Evolutionary conservation across 2,113 vertebrate genomes (phyloP).

Genomic region (Tetrax tetrax): DNA sequence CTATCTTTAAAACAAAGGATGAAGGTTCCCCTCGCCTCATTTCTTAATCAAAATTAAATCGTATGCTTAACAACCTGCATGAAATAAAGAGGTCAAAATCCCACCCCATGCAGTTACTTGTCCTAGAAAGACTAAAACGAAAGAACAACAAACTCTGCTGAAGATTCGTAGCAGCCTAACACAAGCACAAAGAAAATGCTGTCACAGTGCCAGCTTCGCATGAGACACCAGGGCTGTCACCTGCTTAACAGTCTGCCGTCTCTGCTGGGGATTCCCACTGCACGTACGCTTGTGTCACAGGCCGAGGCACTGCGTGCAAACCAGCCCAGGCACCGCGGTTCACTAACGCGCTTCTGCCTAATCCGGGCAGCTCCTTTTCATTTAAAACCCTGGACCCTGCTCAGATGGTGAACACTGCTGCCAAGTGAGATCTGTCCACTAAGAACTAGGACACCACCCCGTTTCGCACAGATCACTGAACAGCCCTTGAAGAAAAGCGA

Average conservation of each 20-base stretch:
- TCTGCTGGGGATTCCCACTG: neutral
- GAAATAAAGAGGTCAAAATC: neutral
- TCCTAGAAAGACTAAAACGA: neutral
- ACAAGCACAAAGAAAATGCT: neutral
- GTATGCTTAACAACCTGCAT: neutral
- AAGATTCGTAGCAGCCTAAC: neutral
- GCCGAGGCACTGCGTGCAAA: fast-evolving
- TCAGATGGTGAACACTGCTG: neutral
- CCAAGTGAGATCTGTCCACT: neutral
- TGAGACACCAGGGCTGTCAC: neutral
- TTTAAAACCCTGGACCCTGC: neutral
- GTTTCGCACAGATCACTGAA: neutral
- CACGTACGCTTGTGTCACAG: neutral
- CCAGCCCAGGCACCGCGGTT: neutral
- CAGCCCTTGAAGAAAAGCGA: neutral
- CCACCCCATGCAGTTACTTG: neutral
- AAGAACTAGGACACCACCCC: neutral
- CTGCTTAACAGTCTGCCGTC: neutral
- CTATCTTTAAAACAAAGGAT: neutral
- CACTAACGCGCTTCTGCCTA: neutral
- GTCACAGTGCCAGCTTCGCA: neutral
- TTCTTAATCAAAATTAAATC: neutral
- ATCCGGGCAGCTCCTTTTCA: neutral
- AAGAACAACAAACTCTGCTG: neutral
- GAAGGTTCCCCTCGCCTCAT: neutral